Conservation (phyloP, 1,140 invertebrate genomes). For the Nasonia giraulti region DNA sequence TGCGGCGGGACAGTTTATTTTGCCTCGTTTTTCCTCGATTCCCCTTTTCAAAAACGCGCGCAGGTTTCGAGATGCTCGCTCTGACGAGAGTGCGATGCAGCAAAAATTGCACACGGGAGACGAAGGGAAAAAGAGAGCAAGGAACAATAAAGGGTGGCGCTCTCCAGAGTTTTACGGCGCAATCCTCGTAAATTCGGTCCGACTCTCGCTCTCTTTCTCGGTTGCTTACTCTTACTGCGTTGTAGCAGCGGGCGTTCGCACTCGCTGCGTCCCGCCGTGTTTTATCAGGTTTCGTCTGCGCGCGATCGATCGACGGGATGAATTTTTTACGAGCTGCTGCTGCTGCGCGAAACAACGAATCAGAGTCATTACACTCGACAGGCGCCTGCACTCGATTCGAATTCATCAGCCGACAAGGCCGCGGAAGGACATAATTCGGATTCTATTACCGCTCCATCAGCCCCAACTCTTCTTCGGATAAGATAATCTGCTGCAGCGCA, state of each 20-base stretch:
- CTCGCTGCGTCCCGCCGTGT: neutral
- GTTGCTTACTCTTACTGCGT: neutral
- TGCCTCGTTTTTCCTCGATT: too few species aligned
- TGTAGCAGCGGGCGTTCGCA: neutral
- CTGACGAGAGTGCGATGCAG: too few species aligned
- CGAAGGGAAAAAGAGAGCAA: neutral
- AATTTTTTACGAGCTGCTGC: neutral
- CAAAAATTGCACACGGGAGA: neutral
- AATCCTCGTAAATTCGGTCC: conserved; percentile 61
- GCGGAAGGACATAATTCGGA: too few species aligned
- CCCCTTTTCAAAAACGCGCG: too few species aligned
- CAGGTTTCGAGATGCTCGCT: too few species aligned
- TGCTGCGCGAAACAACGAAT: neutral
- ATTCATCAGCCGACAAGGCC: too few species aligned
- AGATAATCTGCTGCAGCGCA: conserved; percentile 8
- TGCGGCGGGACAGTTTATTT: too few species aligned
- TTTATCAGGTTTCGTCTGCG: neutral
- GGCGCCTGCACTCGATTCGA: too few species aligned
- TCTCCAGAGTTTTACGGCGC: conserved; percentile 55
- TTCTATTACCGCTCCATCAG: neutral
- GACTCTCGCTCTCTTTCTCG: conserved; percentile 35
- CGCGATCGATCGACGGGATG: neutral
- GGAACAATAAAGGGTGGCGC: conserved; percentile 55
- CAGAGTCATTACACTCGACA: too few species aligned
- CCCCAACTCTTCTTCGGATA: neutral